A percentile compares a stretch with the other conserved stretches of the same genome.
phyloP scores from a whole-genome alignment of 2,797 vertebrate genomes.

The Nannoperca obscura region DNA sequence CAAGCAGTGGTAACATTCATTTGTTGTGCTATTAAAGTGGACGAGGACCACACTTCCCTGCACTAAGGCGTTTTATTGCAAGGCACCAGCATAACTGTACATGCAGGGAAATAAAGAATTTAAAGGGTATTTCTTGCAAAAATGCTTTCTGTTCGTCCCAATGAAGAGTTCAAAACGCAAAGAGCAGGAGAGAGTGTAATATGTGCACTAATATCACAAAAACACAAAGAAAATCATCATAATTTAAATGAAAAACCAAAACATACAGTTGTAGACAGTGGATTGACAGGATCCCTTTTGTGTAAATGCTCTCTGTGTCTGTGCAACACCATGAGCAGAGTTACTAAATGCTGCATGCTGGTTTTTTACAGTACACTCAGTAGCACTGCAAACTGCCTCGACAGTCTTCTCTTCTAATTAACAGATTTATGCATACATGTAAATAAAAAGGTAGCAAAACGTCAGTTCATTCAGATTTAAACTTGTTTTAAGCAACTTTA shows the following conservation, averaged over 20 bases:
- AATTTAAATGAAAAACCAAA: neutral
- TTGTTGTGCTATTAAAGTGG: neutral
- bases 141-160: neutral
- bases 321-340: too few species aligned
- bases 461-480: neutral
- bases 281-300: neutral
- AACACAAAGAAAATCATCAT: neutral
- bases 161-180: neutral
- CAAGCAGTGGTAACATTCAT: neutral
- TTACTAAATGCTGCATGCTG: too few species aligned
- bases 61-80: neutral
- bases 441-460: neutral
- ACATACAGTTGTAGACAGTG: neutral
- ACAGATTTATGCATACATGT: neutral
- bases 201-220: too few species aligned
- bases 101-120: neutral
- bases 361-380: too few species aligned
- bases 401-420: neutral
- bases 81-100: neutral
- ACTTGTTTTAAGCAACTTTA: too few species aligned
- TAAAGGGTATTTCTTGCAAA: neutral
- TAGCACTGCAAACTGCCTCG: neutral
- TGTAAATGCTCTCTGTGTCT: too few species aligned
- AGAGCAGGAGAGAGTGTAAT: neutral
- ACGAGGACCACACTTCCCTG: neutral